Conservation (phyloP, 2,888 invertebrate species). For the Callinectes sapidus region DNA sequence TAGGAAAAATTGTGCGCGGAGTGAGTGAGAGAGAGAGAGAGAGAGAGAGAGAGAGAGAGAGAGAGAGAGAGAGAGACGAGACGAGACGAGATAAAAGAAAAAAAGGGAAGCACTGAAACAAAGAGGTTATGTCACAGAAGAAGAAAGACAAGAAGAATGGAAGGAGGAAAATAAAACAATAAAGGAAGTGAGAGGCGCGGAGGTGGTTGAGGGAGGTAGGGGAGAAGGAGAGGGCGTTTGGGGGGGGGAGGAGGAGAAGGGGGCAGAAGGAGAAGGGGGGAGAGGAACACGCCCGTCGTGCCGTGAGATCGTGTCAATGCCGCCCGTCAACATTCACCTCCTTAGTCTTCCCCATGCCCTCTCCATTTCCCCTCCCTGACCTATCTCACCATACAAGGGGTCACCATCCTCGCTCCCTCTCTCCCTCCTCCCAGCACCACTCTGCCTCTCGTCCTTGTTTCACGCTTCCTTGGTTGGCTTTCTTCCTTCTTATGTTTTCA, state of each 20-base stretch:
- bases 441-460: background rate
- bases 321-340: background rate
- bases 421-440: background rate
- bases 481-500: no score
- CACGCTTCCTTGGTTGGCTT: background rate
- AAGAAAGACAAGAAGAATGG: background rate
- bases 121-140: background rate
- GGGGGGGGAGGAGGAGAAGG: background rate
- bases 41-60: no score
- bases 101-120: background rate
- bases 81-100: background rate
- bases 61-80: no score
- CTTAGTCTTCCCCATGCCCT: constrained; percentile 25
- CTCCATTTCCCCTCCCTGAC: background rate
- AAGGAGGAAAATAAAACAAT: background rate
- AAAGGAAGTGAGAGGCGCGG: no score
- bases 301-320: constrained; percentile 23
- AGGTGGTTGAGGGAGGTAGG: no score
- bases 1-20: background rate
- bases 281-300: constrained; percentile 27
- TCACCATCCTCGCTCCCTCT: background rate
- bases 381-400: background rate
- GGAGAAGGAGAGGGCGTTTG: no score
- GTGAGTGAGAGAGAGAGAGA: no score
- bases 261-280: background rate